These are phyloP conservation scores for Drosophila repleta DNA, from an alignment of 1,140 invertebrate genomes.

Conservation along the genomic window DNA sequence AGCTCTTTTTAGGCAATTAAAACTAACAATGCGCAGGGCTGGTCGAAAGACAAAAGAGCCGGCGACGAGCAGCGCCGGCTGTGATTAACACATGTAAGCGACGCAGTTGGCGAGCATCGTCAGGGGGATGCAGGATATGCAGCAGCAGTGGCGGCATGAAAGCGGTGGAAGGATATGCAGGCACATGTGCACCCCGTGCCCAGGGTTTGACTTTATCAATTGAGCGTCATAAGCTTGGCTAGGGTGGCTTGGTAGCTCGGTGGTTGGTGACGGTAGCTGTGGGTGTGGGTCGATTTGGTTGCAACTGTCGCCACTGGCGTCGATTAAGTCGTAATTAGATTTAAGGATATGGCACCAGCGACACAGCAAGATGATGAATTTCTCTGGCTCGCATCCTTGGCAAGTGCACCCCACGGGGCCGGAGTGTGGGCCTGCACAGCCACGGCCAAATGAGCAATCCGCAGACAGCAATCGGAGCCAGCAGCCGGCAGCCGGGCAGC, in stretches of 20 bases:
- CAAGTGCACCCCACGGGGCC: conserved; percentile 59
- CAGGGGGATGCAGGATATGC: conserved; percentile 44
- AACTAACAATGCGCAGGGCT: conserved; percentile 65
- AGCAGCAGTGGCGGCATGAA: neutral
- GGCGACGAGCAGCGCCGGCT: conserved; percentile 57
- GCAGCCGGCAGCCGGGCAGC: conserved; percentile 52
- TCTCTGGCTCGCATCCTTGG: conserved; percentile 52
- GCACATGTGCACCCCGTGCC: conserved; percentile 59
- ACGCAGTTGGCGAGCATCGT: conserved; percentile 54
- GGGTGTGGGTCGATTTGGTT: conserved; percentile 58
- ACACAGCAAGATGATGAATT: conserved; percentile 81
- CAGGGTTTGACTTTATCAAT: conserved; percentile 78
- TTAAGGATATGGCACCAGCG: conserved; percentile 84
- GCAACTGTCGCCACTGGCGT: conserved; percentile 81
- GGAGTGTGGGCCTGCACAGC: neutral
- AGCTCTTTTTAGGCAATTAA: conserved; percentile 76
- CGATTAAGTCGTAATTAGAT: conserved; percentile 84
- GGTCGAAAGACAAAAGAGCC: conserved; percentile 51
- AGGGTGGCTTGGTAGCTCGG: conserved; percentile 36
- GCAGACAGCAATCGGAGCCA: conserved; percentile 27
- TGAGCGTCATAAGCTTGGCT: conserved; percentile 74
- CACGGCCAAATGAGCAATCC: conserved; percentile 73
- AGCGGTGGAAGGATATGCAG: conserved; percentile 41
- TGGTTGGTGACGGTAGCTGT: conserved; percentile 11
- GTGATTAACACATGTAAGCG: conserved; percentile 83